Evolutionary conservation across 2,888 invertebrate genomes (phyloP), one percentile per base, ranked within the genome.

Genomic region (Piscicola geometra): DNA sequence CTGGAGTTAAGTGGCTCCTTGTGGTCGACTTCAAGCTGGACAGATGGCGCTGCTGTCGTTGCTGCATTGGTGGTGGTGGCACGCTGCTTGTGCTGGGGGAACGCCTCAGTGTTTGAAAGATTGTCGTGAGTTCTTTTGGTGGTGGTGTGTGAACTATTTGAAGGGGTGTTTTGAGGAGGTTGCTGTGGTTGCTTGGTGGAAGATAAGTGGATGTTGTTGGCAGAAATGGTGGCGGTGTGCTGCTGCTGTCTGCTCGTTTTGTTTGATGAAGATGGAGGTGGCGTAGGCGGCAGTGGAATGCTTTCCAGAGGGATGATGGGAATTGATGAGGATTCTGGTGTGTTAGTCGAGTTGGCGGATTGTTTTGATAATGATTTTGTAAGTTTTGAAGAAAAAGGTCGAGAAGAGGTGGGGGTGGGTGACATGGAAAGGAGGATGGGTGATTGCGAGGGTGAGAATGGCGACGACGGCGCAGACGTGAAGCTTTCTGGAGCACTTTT

Each of bases 381-480:
- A 15, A 15, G 9, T 41, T 41, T 41, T 41, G n/a, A 25, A 56
- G 60, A 18, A 18, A n/a, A 56, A 21, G n/a, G 9, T 56, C n/a
- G 60, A n/a, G 25, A 18, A n/a, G 25, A 5, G 21, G 5, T 56
- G 25, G 5, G 21, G 9, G n/a, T 56, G 21, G 60, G 60, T 56
- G 25, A 25, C 3, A n/a, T 5, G n/a, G 60, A n/a, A 56, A 56
- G 9, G 60, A 56, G 21, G 60, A n/a, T 56, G 25, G 60, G 25
- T 25, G 60, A 56, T 15, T 41, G 41, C 5, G 41, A 15, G 15
- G 41, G 41, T 9, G 41, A 41, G 15, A 25, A 3, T 56, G 60
- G 60, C 25, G 60, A 56, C n/a, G 60, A 56, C n/a, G 60, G 60
- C 12, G 60, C 15, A 56, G 60, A 56, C 3, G 60, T 56, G 60